These are phyloP conservation scores for Fulica atra DNA, from an alignment of 2,113 vertebrate species.

Conservation along the genomic window DNA sequence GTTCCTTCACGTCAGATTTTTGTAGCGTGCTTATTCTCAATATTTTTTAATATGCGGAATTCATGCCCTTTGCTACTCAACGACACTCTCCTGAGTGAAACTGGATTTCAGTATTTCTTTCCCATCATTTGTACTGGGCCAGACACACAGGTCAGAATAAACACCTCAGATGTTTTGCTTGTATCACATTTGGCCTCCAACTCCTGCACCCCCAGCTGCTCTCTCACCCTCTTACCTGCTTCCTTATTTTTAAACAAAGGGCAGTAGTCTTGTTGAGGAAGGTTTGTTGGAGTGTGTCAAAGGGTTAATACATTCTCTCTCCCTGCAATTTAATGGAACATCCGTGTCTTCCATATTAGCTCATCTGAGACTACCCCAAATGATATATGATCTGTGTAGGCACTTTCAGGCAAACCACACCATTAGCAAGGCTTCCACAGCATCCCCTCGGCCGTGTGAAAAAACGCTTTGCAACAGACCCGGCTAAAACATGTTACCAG, in stretches of 20 bases:
- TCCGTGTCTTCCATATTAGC: not conserved
- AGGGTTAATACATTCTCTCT: not conserved
- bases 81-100: rapidly evolving
- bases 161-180: not conserved
- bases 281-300: not conserved
- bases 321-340: not conserved
- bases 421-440: slow-evolving; percentile 3
- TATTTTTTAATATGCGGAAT: not conserved
- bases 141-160: not conserved
- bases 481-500: not conserved
- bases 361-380: slow-evolving; percentile 10
- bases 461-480: not conserved
- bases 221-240: not conserved
- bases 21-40: not conserved
- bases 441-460: not conserved
- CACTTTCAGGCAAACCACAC: slow-evolving; percentile 5
- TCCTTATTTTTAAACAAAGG: not conserved
- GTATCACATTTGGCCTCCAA: not conserved
- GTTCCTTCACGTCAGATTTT: not conserved
- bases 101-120: not conserved
- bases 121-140: not conserved
- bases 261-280: not conserved
- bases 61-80: not conserved
- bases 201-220: not conserved
- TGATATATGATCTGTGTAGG: slow-evolving; percentile 24